Conservation (phyloP, 1,140 invertebrate genomes). For the Neodiprion fabricii region DNA sequence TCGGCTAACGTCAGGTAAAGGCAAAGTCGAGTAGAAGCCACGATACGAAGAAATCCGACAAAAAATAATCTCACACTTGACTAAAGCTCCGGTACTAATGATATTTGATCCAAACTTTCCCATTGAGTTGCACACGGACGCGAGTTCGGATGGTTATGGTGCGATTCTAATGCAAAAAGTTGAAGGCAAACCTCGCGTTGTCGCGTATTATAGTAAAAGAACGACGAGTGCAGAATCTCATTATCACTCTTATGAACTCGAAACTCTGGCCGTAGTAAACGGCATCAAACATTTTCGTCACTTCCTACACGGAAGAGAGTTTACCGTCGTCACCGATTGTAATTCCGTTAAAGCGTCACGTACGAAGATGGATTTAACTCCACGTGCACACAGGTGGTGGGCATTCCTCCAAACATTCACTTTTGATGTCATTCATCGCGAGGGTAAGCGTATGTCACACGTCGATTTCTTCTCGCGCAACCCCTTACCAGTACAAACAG, state of each 20-base stretch:
- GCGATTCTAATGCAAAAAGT: constrained; percentile 34
- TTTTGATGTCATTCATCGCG: constrained; percentile 30
- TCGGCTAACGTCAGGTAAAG: constrained; percentile 15
- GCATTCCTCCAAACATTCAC: constrained; percentile 41
- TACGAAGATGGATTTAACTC: constrained; percentile 44
- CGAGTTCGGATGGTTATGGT: constrained; percentile 29
- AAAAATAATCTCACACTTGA: constrained; percentile 26
- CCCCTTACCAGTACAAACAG: neutral
- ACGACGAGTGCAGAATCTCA: constrained; percentile 34
- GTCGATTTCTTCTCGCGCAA: constrained; percentile 28
- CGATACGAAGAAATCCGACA: constrained; percentile 13
- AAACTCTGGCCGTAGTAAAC: constrained; percentile 45
- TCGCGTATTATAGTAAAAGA: constrained; percentile 37
- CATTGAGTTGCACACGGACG: constrained; percentile 43
- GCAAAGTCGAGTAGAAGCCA: constrained; percentile 17
- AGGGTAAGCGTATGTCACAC: constrained; percentile 23
- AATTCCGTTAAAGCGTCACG: constrained; percentile 42
- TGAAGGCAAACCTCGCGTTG: constrained; percentile 27
- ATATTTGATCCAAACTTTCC: constrained; percentile 44
- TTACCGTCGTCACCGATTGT: constrained; percentile 35
- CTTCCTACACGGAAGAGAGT: constrained; percentile 40
- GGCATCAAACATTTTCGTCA: constrained; percentile 44
- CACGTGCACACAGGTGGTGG: constrained; percentile 47
- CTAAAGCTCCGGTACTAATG: constrained; percentile 39
- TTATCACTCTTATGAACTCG: constrained; percentile 46